phyloP scores from a whole-genome alignment of 2,888 invertebrate genomes.

The Oegoconia quadripuncta region DNA sequence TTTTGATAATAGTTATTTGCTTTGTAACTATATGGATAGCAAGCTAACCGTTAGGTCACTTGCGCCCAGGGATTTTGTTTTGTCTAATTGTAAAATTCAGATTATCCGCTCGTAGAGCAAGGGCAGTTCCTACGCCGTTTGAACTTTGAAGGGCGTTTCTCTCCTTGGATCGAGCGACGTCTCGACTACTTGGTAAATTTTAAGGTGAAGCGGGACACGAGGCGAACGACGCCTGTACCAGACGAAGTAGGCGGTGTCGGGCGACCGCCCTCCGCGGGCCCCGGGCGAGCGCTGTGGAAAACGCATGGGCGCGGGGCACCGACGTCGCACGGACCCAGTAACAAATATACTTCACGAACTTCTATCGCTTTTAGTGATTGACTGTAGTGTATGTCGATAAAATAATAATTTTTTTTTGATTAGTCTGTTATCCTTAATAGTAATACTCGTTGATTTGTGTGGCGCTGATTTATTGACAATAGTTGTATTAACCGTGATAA shows the following conservation, averaged over 20 bases:
- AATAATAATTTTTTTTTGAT: too few relatives aligned
- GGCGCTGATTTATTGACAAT: too few relatives aligned
- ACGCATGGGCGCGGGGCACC: too few relatives aligned
- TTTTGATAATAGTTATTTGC: too few relatives aligned
- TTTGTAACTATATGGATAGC: too few relatives aligned
- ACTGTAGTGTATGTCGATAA: too few relatives aligned
- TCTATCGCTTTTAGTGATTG: conserved; percentile 61
- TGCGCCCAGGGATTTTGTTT: too few relatives aligned
- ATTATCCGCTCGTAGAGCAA: conserved; percentile 1
- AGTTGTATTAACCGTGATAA: too few relatives aligned
- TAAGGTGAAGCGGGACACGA: conserved; percentile 71
- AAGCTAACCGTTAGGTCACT: too few relatives aligned
- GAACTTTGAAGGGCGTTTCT: conserved; percentile 61
- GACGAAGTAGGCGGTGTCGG: conserved; percentile 76
- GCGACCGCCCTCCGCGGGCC: conserved; percentile 75
- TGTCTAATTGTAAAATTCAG: too few relatives aligned
- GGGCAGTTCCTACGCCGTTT: conserved; percentile 20
- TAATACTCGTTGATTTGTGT: too few relatives aligned
- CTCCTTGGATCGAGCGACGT: conserved; percentile 41
- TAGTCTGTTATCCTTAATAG: too few relatives aligned
- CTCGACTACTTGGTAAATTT: conserved; percentile 51
- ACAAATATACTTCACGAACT: conserved; percentile 74
- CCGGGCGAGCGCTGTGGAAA: conserved; percentile 65
- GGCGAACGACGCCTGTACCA: conserved; percentile 74
- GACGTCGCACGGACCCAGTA: conserved; percentile 61